phyloP scores from a whole-genome alignment of 2,797 vertebrate genomes.

The Orestias chungarensis region DNA sequence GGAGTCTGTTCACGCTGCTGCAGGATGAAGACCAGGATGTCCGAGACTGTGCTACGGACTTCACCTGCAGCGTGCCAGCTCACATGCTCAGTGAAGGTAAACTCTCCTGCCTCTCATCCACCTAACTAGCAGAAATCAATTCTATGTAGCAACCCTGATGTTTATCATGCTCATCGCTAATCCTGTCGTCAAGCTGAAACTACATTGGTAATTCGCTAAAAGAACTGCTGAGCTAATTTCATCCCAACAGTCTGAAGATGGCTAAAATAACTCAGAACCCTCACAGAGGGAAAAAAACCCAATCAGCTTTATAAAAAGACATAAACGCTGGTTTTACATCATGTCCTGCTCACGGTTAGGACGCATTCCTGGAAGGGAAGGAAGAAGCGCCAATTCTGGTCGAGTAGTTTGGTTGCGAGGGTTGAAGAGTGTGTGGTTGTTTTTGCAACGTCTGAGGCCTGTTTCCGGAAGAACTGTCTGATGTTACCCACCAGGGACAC shows the following conservation, averaged over 20 bases:
- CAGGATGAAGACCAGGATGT: slow-evolving; percentile 92
- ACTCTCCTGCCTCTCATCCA: background rate
- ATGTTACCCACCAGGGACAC: slow-evolving; percentile 6
- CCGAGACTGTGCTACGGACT: slow-evolving; percentile 85
- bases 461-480: slow-evolving; percentile 29
- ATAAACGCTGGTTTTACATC: slow-evolving; percentile 52
- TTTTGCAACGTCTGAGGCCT: slow-evolving; percentile 38
- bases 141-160: background rate
- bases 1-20: slow-evolving; percentile 85
- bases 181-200: background rate
- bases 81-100: slow-evolving; percentile 71
- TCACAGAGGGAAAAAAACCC: background rate
- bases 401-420: slow-evolving; percentile 11
- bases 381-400: slow-evolving; percentile 46
- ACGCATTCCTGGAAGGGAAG: slow-evolving; percentile 60
- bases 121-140: background rate
- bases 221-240: background rate
- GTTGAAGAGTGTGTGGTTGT: slow-evolving; percentile 38
- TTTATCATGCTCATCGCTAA: background rate
- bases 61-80: slow-evolving; percentile 75
- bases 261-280: background rate
- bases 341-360: slow-evolving; percentile 37
- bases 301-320: slow-evolving; percentile 15
- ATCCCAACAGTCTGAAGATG: background rate
- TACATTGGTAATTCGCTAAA: background rate